A percentile compares a stretch with the other conserved stretches of the same genome.
Evolutionary conservation across 2,888 invertebrate genomes (phyloP).

Genomic region (Isoperla grammatica): DNA sequence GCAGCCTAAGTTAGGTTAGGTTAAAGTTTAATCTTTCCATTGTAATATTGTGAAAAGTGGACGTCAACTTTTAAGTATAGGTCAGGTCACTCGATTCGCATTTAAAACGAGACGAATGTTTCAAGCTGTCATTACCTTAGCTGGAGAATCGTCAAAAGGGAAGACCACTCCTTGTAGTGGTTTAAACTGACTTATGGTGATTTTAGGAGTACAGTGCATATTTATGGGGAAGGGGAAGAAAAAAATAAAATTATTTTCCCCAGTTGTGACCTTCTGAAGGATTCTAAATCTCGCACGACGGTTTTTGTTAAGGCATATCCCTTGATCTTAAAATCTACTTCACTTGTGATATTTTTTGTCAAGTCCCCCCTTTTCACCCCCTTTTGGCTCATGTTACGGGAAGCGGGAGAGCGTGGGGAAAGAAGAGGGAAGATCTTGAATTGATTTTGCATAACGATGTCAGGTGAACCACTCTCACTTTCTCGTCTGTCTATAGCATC

Average conservation of each 20-base stretch:
- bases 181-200: no score
- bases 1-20: no score
- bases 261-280: background rate
- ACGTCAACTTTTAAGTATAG: no score
- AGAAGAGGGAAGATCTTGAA: slow-evolving; percentile 40
- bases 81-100: no score
- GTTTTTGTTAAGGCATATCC: background rate
- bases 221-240: background rate
- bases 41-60: no score
- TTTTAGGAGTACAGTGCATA: no score
- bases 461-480: slow-evolving; percentile 40
- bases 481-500: background rate
- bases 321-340: slow-evolving; percentile 4
- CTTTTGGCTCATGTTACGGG: background rate
- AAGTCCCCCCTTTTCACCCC: slow-evolving; percentile 3
- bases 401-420: background rate
- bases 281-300: background rate
- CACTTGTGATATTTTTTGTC: background rate
- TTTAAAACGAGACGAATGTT: no score
- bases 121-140: no score
- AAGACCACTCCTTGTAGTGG: no score
- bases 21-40: no score
- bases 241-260: slow-evolving; percentile 2
- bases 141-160: no score
- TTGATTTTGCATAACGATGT: slow-evolving; percentile 50